phyloP scores from a whole-genome alignment of 53 echinoderm and acorn worm species.

The Antedon mediterranea region DNA sequence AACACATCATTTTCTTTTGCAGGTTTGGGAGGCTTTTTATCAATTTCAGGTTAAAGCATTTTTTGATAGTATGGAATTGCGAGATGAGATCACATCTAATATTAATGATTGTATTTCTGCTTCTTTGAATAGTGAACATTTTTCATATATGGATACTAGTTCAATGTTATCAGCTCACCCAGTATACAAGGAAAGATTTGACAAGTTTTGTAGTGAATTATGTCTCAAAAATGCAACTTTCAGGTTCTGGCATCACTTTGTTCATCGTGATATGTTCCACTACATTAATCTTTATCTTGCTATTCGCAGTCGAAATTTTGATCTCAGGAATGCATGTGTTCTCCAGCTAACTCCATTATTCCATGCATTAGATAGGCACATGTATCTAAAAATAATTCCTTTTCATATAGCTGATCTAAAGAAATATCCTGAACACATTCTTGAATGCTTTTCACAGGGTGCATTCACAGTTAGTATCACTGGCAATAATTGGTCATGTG shows the following conservation, averaged over 20 bases:
- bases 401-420: constrained; percentile 8
- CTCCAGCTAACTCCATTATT: constrained; percentile 6
- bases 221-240: neutral
- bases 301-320: constrained; percentile 14
- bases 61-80: too few species aligned
- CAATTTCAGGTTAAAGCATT: neutral
- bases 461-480: constrained; percentile 26
- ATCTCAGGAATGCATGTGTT: constrained; percentile 7
- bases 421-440: neutral
- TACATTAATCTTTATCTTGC: constrained; percentile 13
- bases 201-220: neutral
- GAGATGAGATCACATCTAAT: too few species aligned
- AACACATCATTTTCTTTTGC: constrained; percentile 21
- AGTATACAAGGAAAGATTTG: neutral
- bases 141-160: too few species aligned
- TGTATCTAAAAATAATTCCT: constrained; percentile 11
- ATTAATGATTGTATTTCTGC: too few species aligned
- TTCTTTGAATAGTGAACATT: too few species aligned
- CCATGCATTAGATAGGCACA: constrained; percentile 23
- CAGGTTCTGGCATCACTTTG: constrained; percentile 7
- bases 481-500: constrained; percentile 6
- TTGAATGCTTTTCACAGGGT: constrained; percentile 2
- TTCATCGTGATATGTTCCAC: constrained; percentile 6
- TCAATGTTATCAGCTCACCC: too few species aligned
- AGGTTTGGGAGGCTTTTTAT: constrained; percentile 22